These are phyloP conservation scores for Hemicentrotus pulcherrimus DNA, from an alignment of 35 echinoderm and acorn worm species.

Conservation along the genomic window DNA sequence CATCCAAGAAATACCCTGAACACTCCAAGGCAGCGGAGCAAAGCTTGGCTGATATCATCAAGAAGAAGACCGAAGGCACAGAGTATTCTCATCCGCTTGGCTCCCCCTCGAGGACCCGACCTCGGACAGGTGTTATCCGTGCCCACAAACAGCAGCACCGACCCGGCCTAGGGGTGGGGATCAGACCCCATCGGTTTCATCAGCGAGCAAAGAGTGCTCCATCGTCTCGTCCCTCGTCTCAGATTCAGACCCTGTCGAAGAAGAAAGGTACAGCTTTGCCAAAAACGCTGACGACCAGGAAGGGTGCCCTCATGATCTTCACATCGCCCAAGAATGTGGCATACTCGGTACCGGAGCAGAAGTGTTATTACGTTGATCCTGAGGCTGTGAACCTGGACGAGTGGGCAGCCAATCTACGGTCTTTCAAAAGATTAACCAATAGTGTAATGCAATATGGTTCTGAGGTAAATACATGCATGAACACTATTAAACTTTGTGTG, in stretches of 20 bases:
- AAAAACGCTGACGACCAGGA: constrained; percentile 86
- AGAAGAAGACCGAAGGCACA: constrained; percentile 44
- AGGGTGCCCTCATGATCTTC: constrained; percentile 91
- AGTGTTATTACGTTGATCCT: constrained; percentile 59
- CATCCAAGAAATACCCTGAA: constrained; percentile 22
- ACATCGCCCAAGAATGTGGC: constrained; percentile 75
- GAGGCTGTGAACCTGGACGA: constrained; percentile 49
- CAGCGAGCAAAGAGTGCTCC: constrained; percentile 62
- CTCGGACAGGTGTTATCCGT: constrained; percentile 38
- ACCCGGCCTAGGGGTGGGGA: not conserved
- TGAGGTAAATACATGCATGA: not conserved
- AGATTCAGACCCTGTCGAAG: not conserved
- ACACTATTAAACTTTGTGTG: too few species aligned
- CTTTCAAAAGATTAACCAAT: constrained; percentile 64
- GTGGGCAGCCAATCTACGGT: constrained; percentile 55
- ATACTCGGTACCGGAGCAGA: constrained; percentile 66
- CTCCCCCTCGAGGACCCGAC: not conserved
- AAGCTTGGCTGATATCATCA: constrained; percentile 40
- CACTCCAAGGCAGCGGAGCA: not conserved
- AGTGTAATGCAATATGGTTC: constrained; percentile 86
- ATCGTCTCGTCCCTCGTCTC: not conserved
- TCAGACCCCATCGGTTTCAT: constrained; percentile 17
- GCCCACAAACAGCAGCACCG: constrained; percentile 19
- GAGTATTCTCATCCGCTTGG: constrained; percentile 46
- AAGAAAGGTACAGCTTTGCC: constrained; percentile 59